Evolutionary conservation across 2,888 invertebrate species (phyloP).

Genomic region (Athrips mouffetella): DNA sequence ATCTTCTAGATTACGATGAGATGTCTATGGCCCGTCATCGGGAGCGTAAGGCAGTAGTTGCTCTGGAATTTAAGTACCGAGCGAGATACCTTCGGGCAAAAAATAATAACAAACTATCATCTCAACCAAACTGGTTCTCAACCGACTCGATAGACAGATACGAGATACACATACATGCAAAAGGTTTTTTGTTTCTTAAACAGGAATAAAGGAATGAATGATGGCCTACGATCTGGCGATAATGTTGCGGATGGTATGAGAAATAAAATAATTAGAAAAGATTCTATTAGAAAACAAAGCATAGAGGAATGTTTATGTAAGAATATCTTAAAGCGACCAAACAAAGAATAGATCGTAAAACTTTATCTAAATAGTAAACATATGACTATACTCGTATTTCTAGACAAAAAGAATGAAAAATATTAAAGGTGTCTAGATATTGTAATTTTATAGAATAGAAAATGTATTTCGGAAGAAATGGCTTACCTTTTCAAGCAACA

Average conservation of each 20-base stretch:
- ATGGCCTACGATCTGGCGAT: slow-evolving; percentile 20
- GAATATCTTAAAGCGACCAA: not conserved
- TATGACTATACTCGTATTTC: slow-evolving; percentile 12
- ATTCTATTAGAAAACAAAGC: slow-evolving; percentile 1
- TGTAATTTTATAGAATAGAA: slow-evolving; percentile 19
- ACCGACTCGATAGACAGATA: slow-evolving; percentile 35
- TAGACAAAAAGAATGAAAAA: not conserved
- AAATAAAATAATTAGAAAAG: slow-evolving; percentile 3
- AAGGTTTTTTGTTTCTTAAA: slow-evolving; percentile 50
- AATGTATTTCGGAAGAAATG: slow-evolving; percentile 36
- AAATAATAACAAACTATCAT: slow-evolving; percentile 71
- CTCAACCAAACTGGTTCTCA: slow-evolving; percentile 63
- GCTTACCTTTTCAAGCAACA: slow-evolving; percentile 66
- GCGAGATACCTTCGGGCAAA: slow-evolving; percentile 46
- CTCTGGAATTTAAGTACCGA: slow-evolving; percentile 29
- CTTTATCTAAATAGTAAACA: not conserved
- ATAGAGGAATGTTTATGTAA: not conserved
- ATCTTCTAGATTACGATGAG: slow-evolving; percentile 4
- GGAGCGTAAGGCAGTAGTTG: slow-evolving; percentile 37
- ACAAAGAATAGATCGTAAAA: slow-evolving; percentile 1
- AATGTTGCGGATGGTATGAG: not conserved
- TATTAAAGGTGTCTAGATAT: not conserved
- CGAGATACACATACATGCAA: slow-evolving; percentile 41
- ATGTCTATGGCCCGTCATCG: slow-evolving; percentile 14
- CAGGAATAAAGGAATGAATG: slow-evolving; percentile 37